A percentile compares a stretch with the other conserved stretches of the same genome.
phyloP scores from a whole-genome alignment of 2,113 vertebrate species.

The Daphoenositta chrysoptera region DNA sequence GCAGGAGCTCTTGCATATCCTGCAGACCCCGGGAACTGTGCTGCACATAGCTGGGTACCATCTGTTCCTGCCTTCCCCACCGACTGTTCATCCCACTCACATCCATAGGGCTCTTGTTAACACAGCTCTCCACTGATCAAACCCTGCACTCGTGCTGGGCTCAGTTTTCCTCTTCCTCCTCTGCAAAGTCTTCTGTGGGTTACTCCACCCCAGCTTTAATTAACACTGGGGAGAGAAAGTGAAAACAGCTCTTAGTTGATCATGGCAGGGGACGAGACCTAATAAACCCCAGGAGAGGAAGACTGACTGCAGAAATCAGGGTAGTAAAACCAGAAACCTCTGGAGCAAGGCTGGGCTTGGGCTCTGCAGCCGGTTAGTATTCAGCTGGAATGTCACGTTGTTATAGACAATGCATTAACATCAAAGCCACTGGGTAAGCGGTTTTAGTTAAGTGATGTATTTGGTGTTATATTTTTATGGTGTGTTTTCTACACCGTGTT shows the following conservation, averaged over 20 bases:
- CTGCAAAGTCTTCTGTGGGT: not conserved
- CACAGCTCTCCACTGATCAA: not conserved
- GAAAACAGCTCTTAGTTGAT: slow-evolving; percentile 34
- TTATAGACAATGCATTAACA: slow-evolving; percentile 45
- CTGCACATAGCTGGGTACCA: not conserved
- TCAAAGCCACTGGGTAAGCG: slow-evolving; percentile 35
- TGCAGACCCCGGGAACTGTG: not conserved
- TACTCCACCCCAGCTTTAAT: slow-evolving; percentile 7
- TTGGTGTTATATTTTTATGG: slow-evolving; percentile 47
- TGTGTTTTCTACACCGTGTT: slow-evolving; percentile 10
- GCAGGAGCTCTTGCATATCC: not conserved
- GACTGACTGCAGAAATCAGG: not conserved
- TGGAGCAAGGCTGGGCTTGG: not conserved
- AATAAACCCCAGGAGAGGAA: slow-evolving; percentile 31
- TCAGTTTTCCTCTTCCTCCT: not conserved
- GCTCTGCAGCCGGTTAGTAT: slow-evolving; percentile 1
- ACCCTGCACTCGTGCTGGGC: not conserved
- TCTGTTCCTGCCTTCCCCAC: slow-evolving; percentile 29
- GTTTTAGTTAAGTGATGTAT: slow-evolving; percentile 62
- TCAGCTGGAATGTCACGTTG: not conserved
- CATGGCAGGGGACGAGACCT: not conserved
- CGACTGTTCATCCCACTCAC: not conserved
- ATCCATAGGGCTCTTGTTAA: slow-evolving; percentile 35
- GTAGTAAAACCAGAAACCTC: slow-evolving; percentile 29
- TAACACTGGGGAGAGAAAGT: slow-evolving; percentile 24